Evolutionary conservation across 2,113 vertebrate genomes (phyloP).

Genomic region (Ivindomyrus marchei): DNA sequence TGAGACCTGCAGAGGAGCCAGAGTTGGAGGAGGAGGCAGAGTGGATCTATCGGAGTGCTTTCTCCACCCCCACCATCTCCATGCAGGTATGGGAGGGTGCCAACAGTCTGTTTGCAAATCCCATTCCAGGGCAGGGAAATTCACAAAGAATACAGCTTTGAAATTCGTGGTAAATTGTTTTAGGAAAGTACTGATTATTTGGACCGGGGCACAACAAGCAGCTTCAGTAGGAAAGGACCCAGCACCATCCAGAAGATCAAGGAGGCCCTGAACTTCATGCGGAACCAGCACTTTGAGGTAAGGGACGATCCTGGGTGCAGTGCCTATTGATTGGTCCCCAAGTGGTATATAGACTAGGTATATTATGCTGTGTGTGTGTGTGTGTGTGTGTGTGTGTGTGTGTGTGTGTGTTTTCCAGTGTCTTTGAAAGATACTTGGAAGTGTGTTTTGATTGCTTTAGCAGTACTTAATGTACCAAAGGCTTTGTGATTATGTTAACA

Average conservation of each 20-base stretch:
- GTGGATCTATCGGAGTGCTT: slow-evolving; percentile 97
- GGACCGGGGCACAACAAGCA: slow-evolving; percentile 83
- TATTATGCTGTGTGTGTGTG: background rate
- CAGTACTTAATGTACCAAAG: background rate
- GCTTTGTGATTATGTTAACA: background rate
- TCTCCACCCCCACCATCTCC: slow-evolving; percentile 92
- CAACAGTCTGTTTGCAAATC: background rate
- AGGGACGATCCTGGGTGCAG: background rate
- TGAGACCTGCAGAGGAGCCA: slow-evolving; percentile 89
- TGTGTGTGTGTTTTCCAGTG: background rate
- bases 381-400: background rate
- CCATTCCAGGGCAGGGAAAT: background rate
- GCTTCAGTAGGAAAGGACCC: slow-evolving; percentile 89
- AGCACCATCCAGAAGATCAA: slow-evolving; percentile 97
- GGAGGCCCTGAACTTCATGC: slow-evolving; percentile 96
- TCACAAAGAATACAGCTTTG: background rate
- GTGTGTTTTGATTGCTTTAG: background rate
- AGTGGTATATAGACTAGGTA: background rate
- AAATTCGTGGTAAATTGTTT: background rate
- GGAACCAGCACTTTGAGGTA: slow-evolving; percentile 98
- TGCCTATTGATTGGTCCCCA: background rate
- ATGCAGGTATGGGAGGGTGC: slow-evolving; percentile 71
- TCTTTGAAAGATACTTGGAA: background rate
- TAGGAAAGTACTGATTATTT: slow-evolving; percentile 91
- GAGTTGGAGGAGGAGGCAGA: slow-evolving; percentile 97